These are phyloP conservation scores for Lasiurus borealis DNA, from an alignment of 2,113 vertebrate species.

Conservation along the genomic window DNA sequence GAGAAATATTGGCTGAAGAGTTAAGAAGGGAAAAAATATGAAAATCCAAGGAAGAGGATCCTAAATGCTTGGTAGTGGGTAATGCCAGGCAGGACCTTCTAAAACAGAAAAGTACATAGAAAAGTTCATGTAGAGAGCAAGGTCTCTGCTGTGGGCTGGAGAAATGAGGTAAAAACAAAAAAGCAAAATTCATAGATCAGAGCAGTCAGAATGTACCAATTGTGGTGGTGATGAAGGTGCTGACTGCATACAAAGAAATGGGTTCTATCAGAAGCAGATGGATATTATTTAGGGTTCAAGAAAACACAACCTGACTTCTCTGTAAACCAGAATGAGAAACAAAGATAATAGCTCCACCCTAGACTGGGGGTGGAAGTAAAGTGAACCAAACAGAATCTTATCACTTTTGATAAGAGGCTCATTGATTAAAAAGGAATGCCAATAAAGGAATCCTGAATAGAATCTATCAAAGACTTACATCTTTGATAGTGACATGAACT, in stretches of 20 bases:
- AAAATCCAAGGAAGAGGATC: background rate
- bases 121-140: background rate
- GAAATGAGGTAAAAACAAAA: background rate
- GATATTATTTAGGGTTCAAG: conserved; percentile 1
- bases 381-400: background rate
- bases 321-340: conserved; percentile 31
- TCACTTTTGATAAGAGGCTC: background rate
- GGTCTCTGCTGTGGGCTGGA: background rate
- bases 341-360: background rate
- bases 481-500: background rate
- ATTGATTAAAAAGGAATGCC: conserved; percentile 30
- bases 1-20: conserved; percentile 21
- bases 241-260: conserved; percentile 1
- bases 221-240: background rate
- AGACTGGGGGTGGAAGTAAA: background rate
- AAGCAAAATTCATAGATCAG: background rate
- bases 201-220: background rate
- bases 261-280: conserved; percentile 44
- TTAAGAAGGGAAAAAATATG: conserved; percentile 35
- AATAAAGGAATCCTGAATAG: background rate
- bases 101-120: background rate
- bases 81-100: background rate
- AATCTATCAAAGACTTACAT: background rate
- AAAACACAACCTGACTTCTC: background rate
- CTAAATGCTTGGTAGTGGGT: background rate